Conservation (phyloP, 2,888 invertebrate species). For the Glaucopsyche alexis region DNA sequence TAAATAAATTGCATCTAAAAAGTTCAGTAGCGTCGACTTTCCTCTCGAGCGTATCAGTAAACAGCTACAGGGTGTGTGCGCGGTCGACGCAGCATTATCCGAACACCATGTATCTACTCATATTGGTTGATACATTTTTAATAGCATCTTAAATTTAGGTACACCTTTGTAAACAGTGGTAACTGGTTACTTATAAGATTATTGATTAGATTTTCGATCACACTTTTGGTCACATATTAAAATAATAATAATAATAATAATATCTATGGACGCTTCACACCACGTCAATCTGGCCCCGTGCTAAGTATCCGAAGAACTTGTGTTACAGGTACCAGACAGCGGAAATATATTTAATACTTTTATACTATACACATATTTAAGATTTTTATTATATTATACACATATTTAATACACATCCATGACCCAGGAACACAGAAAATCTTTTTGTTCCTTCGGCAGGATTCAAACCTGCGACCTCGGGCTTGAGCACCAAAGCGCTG, state of each 20-base stretch:
- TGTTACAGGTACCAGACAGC: no score
- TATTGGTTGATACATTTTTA: constrained; percentile 49
- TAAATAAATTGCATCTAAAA: neutral
- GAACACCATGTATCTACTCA: constrained; percentile 61
- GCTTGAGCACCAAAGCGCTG: no score
- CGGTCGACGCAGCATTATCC: constrained; percentile 51
- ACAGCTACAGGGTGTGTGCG: constrained; percentile 56
- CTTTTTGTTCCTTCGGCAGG: no score
- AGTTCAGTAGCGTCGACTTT: constrained; percentile 32
- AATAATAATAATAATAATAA: neutral
- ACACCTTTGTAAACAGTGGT: neutral
- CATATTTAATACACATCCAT: no score
- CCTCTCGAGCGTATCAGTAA: constrained; percentile 39
- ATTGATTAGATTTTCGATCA: neutral
- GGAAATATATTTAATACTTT: no score
- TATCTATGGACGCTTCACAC: no score
- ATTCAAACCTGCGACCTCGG: no score
- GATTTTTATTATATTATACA: no score
- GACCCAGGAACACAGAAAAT: no score
- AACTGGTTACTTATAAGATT: neutral
- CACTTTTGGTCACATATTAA: neutral
- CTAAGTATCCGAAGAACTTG: no score
- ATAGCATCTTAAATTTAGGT: constrained; percentile 38
- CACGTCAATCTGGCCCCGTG: no score
- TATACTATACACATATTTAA: no score